These are phyloP conservation scores for Strigamia transsilvanica DNA, from an alignment of 2,888 invertebrate genomes.

Conservation along the genomic window DNA sequence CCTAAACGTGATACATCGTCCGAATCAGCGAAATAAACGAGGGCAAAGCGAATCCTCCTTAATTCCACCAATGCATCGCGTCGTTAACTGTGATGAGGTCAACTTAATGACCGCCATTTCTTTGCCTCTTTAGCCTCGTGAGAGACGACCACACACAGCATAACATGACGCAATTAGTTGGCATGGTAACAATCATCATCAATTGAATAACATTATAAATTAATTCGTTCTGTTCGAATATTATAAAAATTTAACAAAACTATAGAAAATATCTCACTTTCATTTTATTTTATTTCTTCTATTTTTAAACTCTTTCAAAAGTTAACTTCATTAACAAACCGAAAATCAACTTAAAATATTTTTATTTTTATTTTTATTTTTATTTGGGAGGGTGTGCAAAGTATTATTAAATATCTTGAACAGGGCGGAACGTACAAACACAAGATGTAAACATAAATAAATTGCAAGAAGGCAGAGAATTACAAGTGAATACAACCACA, in stretches of 20 bases:
- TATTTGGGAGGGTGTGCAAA: neutral
- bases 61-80: constrained; percentile 38
- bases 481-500: constrained; percentile 38
- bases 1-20: constrained; percentile 38
- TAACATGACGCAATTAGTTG: constrained; percentile 31
- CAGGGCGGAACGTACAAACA: constrained; percentile 10
- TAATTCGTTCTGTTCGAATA: neutral
- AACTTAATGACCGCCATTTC: constrained; percentile 34
- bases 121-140: constrained; percentile 38
- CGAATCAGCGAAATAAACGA: constrained; percentile 38
- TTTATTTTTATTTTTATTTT: neutral
- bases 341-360: neutral
- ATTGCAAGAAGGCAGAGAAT: constrained; percentile 34
- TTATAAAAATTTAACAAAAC: no score
- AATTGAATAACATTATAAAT: neutral
- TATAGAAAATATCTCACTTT: neutral
- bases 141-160: constrained; percentile 8
- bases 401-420: neutral
- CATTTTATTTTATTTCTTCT: neutral
- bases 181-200: neutral
- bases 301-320: neutral
- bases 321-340: neutral
- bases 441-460: constrained; percentile 34
- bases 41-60: constrained; percentile 38
- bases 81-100: constrained; percentile 38